These are phyloP conservation scores for Neofelis nebulosa DNA, from an alignment of 2,113 vertebrate genomes.

Conservation along the genomic window DNA sequence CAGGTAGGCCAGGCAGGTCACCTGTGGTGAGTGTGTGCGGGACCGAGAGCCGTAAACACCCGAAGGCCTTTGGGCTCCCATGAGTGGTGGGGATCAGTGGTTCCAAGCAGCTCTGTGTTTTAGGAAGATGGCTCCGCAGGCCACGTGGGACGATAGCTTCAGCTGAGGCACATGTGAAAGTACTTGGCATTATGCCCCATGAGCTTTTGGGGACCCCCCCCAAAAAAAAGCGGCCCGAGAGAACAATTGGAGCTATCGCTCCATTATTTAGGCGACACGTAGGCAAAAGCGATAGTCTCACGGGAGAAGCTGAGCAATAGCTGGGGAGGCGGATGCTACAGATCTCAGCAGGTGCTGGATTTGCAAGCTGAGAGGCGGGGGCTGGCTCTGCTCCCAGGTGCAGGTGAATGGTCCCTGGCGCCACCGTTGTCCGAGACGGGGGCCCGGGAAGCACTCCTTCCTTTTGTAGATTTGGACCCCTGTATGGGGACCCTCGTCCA, in stretches of 20 bases:
- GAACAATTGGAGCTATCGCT: too few species aligned
- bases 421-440: background rate
- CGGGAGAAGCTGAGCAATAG: background rate
- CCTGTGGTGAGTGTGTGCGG: background rate
- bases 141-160: background rate
- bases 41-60: background rate
- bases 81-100: background rate
- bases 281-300: background rate
- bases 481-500: background rate
- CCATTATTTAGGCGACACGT: background rate
- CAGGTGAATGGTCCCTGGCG: background rate
- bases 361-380: background rate
- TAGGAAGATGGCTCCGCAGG: background rate
- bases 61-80: background rate
- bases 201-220: background rate
- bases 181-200: background rate
- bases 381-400: background rate
- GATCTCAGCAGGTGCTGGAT: accelerated
- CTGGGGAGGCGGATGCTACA: background rate
- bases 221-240: background rate
- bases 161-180: background rate
- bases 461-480: background rate
- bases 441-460: background rate
- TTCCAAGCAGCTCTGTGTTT: background rate
- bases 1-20: background rate